A percentile compares a stretch with the other conserved stretches of the same genome.
Evolutionary conservation across 2,113 vertebrate species (phyloP).

Genomic region (Scopus umbretta): DNA sequence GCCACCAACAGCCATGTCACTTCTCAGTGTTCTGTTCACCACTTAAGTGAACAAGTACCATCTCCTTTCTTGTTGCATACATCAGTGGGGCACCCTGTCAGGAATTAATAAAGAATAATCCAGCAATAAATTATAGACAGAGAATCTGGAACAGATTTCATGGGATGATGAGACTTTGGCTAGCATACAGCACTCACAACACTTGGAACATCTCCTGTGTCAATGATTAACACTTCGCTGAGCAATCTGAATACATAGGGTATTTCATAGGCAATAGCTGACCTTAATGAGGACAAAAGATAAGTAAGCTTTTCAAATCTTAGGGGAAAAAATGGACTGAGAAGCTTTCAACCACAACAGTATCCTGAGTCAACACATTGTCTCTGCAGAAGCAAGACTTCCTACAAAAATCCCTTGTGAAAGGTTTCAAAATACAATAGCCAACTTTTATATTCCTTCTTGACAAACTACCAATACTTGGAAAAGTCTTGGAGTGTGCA

Average conservation of each 20-base stretch:
- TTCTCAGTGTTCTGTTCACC: not conserved
- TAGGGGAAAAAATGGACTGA: not conserved
- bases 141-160: slow-evolving; percentile 28
- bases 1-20: not conserved
- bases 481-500: not conserved
- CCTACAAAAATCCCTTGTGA: not conserved
- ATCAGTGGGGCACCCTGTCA: not conserved
- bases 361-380: not conserved
- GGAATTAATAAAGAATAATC: slow-evolving; percentile 24
- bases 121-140: not conserved
- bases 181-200: not conserved
- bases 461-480: not conserved
- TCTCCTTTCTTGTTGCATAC: not conserved
- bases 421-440: not conserved
- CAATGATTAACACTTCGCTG: slow-evolving; percentile 42
- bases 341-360: not conserved
- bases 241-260: slow-evolving; percentile 26
- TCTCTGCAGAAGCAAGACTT: not conserved
- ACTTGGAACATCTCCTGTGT: slow-evolving; percentile 30
- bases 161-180: slow-evolving; percentile 32
- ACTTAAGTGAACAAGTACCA: not conserved
- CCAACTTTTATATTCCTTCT: not conserved
- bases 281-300: slow-evolving; percentile 25
- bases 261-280: slow-evolving; percentile 9
- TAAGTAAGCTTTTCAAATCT: slow-evolving; percentile 2